Percentiles rank a stretch among this genome's conserved stretches.
Conservation (phyloP, 2,888 invertebrate genomes). For the Cheilosia vulpina region DNA sequence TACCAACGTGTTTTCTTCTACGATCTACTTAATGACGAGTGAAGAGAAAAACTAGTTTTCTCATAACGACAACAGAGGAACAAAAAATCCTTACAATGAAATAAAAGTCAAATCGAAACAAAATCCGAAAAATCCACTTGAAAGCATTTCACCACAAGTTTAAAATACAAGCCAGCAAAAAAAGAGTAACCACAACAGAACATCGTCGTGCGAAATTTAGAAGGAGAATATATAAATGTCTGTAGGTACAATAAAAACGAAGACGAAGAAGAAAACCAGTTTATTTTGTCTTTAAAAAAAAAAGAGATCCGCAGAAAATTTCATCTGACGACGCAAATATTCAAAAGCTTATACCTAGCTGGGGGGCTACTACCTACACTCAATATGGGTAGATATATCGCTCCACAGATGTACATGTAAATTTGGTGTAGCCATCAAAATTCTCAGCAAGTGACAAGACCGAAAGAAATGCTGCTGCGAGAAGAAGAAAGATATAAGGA, state of each 20-base stretch:
- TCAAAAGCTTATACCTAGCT: slow-evolving; percentile 2
- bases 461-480: slow-evolving; percentile 10
- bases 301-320: slow-evolving; percentile 65
- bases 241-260: slow-evolving; percentile 22
- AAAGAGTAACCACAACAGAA: background rate
- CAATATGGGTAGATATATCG: background rate
- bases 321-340: slow-evolving; percentile 64
- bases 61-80: slow-evolving; percentile 2
- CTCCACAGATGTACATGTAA: background rate
- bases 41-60: slow-evolving; percentile 53
- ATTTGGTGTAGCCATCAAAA: slow-evolving; percentile 54
- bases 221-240: slow-evolving; percentile 34
- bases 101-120: background rate
- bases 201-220: slow-evolving; percentile 50
- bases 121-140: slow-evolving; percentile 32
- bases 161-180: background rate
- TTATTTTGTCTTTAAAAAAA: slow-evolving; percentile 12
- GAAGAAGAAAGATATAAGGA: slow-evolving; percentile 21
- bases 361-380: slow-evolving; percentile 20
- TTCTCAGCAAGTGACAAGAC: slow-evolving; percentile 66
- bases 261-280: slow-evolving; percentile 55
- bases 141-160: slow-evolving; percentile 68
- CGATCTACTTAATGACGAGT: background rate
- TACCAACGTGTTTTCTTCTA: too few relatives aligned
- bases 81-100: too few relatives aligned